Conservation (phyloP, 2,797 vertebrate genomes). For the Sebastes vulpes region DNA sequence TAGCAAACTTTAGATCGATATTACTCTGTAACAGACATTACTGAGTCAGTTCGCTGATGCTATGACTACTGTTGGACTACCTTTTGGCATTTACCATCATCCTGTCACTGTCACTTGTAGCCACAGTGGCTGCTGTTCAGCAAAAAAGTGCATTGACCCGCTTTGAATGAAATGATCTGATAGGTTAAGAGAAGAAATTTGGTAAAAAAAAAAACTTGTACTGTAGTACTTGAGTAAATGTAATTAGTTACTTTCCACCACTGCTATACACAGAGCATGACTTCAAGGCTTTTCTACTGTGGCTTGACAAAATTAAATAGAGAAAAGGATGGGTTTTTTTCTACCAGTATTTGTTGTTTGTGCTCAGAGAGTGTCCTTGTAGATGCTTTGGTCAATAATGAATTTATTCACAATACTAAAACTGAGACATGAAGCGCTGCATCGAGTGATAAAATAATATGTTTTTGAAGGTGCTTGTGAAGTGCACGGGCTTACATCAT, state of each 20-base stretch:
- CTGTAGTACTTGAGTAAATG: background rate
- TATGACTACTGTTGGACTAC: background rate
- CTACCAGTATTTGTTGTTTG: background rate
- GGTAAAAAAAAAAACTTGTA: background rate
- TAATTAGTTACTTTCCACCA: background rate
- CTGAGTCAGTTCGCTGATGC: background rate
- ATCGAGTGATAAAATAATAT: conserved; percentile 13
- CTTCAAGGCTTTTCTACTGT: background rate
- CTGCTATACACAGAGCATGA: background rate
- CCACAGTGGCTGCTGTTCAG: background rate
- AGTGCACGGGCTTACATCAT: conserved; percentile 53
- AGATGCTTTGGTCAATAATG: conserved; percentile 2
- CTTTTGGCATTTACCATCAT: background rate
- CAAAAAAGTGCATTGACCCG: background rate
- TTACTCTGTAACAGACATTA: background rate
- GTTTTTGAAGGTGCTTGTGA: conserved; percentile 56
- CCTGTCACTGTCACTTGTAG: background rate
- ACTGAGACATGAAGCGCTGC: conserved; percentile 8
- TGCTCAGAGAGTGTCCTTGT: background rate
- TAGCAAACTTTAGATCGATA: background rate
- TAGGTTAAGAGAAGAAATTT: background rate
- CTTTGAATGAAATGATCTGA: background rate
- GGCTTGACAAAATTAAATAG: background rate
- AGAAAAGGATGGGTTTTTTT: background rate
- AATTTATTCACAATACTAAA: conserved; percentile 13